Conservation (phyloP, 2,113 vertebrate genomes). For the Campylorhamphus procurvoides region DNA sequence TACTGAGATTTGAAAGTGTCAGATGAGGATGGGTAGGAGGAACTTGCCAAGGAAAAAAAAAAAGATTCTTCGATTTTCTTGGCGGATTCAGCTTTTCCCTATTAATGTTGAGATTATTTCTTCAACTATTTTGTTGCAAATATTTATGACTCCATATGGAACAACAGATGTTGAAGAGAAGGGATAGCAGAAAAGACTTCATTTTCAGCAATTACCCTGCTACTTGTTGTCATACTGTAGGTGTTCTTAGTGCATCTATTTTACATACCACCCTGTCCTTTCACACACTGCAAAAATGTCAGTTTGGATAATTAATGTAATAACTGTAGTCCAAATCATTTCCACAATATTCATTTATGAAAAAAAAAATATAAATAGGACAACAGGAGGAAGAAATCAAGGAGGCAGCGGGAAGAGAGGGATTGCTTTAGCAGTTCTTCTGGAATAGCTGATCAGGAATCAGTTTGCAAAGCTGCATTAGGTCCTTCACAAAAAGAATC, state of each 20-base stretch:
- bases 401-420: neutral
- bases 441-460: neutral
- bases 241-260: constrained; percentile 71
- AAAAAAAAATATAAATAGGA: neutral
- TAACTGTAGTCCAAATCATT: constrained; percentile 36
- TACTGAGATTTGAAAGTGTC: constrained; percentile 39
- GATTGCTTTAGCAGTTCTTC: neutral
- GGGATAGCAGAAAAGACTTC: constrained; percentile 69
- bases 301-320: constrained; percentile 61
- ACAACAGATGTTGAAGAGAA: constrained; percentile 73
- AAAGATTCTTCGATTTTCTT: constrained; percentile 57
- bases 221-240: constrained; percentile 75
- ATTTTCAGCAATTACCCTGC: constrained; percentile 72
- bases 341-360: constrained; percentile 1
- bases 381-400: constrained; percentile 5
- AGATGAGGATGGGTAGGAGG: constrained; percentile 43
- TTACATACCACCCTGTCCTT: constrained; percentile 67
- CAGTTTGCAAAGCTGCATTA: neutral
- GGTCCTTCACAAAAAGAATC: neutral
- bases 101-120: constrained; percentile 72
- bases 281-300: constrained; percentile 62
- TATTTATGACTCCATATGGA: constrained; percentile 78
- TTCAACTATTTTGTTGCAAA: constrained; percentile 73
- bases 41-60: constrained; percentile 48
- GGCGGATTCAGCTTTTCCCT: constrained; percentile 58